Conservation (phyloP, 1,140 invertebrate genomes). For the Apis mellifera region Amel_HAv3.1 CM009939.2:7832001-7832500, state of each 20-base stretch:
- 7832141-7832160: constrained; percentile 26
- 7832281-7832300: constrained; percentile 36
- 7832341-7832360: constrained; percentile 10
- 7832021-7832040: constrained; percentile 32
- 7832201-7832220: constrained; percentile 29
- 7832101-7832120: constrained; percentile 24
- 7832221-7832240: constrained; percentile 68
- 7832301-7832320: constrained; percentile 33
- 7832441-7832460: constrained; percentile 69
- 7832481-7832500: constrained; percentile 66
- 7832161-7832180: constrained; percentile 8
- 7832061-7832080: neutral
- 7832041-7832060: constrained; percentile 13
- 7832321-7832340: neutral
- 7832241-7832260: constrained; percentile 59
- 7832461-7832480: constrained; percentile 57
- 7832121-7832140: constrained; percentile 32
- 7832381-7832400: constrained; percentile 31
- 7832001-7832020: constrained; percentile 20
- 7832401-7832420: constrained; percentile 19
- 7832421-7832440: constrained; percentile 54
- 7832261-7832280: constrained; percentile 48
- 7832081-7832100: neutral
- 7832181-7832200: constrained; percentile 15
- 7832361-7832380: constrained; percentile 24